Base-by-base conservation (phyloP, 2,113 vertebrate genomes). In the Semicossyphus pulcher region DNA sequence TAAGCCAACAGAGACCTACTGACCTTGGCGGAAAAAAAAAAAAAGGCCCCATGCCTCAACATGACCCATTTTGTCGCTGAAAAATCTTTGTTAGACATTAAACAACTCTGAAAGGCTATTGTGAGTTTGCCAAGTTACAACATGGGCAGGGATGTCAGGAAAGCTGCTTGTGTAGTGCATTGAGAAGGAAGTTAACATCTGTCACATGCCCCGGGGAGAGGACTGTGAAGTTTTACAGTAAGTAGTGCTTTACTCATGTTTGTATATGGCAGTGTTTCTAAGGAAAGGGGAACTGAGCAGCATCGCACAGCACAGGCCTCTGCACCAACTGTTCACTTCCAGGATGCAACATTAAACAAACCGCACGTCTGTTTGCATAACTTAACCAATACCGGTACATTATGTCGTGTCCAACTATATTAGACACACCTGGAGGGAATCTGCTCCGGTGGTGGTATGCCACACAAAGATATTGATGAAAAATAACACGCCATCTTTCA, bases 1-100 rank as follows among this genome's bases (percentile, higher is more conserved):
- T 53, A 69, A 84, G 74, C 86, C 87, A 83, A 56, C 71, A 62
- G 86, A 84, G 90, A 85, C 81, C 87, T 81, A 68, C 72, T 89
- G 87, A 92, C 91, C 89, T 92, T 91, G 87, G 69, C 56, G 36
- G 52, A 67, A 57, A 45, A 66, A 31, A 78, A 72, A 70, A 62
- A 47, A 72, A 39, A 21, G 31, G 49, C 78, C 71, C 51, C 49
- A 18, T 84, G 81, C 69, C 47, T 80, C 67, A 49, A 61, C 69
- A 44, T 75, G 86, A 84, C 84, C 83, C 70, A 72, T 78, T 89
- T 81, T 83, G 71, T 78, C 60, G 56, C 51, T 44, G 65, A 44
- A 70, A 61, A 67, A 34, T 21, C 42, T 79, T 57, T 61, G 59
- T 41, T 26, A n/a, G 29, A 63, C 3, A 72, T 81, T 68, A 37